phyloP scores from a whole-genome alignment of 2,888 invertebrate species.

The Noctua pronuba region DNA sequence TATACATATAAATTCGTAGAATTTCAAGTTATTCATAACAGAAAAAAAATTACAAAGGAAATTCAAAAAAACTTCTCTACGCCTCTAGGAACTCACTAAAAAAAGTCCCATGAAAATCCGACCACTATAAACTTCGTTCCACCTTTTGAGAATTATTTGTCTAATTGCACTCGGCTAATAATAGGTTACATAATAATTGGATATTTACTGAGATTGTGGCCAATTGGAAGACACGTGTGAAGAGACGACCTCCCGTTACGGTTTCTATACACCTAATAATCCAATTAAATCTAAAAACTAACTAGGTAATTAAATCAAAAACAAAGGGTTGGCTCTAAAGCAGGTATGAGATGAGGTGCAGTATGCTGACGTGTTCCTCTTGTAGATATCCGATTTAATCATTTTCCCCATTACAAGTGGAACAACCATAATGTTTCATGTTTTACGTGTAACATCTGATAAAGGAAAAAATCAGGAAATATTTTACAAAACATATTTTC shows the following conservation, averaged over 20 bases:
- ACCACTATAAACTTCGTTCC: no score
- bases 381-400: no score
- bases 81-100: no score
- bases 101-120: no score
- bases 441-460: slow-evolving; percentile 10
- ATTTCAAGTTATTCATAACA: no score
- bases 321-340: background rate
- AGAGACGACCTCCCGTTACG: background rate
- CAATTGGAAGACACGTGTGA: background rate
- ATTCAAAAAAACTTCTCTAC: no score
- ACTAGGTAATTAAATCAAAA: background rate
- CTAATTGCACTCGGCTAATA: no score
- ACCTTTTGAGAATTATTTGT: no score
- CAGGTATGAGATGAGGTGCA: background rate
- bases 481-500: slow-evolving; percentile 4
- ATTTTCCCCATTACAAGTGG: background rate
- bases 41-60: no score
- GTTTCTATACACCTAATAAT: background rate
- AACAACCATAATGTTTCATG: background rate
- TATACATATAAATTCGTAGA: no score
- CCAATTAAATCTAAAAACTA: background rate
- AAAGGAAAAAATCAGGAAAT: no score
- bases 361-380: background rate
- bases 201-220: background rate
- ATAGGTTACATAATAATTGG: background rate